Base-by-base conservation (phyloP, 2,113 vertebrate species). In the Hippocampus abdominalis region DNA sequence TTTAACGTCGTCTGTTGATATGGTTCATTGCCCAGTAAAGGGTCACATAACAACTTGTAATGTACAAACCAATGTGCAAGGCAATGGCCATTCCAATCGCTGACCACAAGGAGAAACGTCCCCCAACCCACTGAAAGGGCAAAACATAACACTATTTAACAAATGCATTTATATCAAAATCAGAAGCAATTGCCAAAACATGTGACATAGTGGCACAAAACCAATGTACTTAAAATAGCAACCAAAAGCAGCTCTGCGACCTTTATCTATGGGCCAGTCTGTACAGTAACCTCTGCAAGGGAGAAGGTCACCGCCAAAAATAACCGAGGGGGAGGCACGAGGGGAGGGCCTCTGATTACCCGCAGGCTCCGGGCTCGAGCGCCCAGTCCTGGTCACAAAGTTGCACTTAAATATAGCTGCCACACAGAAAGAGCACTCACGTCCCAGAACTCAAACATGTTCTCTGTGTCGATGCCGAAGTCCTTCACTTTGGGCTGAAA, bases 391-490 rank as follows among this genome's bases (percentile, higher is more conserved):
- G 87, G 87, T 90, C 89, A 91, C 84, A 64, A 88, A 82, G 80
- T 78, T 74, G 68, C 60, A 5, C 21, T 66, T 92, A 92, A 91
- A 90, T 89, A 89, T 92, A 93, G 79, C 77, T 10, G n/a, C 69
- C 67, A 60, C 8, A 32, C 25, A 23, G 27, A 63, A 68, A 71
- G 51, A 70, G 40, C 67, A 92, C 92, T 99, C 91, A 99, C 97
- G 79, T 99, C 96, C 97, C 97, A 99, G 87, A 99, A 99, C 81
- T 96, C 97, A 76, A 99, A 99, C 97, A 99, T 99, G 86, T 99
- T 99, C 74, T 93, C 90, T 1, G 94, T 91, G 87, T 99, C 97
- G 59, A 99, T 98, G 88, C 97, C 97, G 51, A 99, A 99, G 76
- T 95, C 95, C 83, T 96, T 95, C 74, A 99, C 97, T 94, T 99